Evolutionary conservation across 2,888 invertebrate species (phyloP).

Genomic region (Elegia similella): DNA sequence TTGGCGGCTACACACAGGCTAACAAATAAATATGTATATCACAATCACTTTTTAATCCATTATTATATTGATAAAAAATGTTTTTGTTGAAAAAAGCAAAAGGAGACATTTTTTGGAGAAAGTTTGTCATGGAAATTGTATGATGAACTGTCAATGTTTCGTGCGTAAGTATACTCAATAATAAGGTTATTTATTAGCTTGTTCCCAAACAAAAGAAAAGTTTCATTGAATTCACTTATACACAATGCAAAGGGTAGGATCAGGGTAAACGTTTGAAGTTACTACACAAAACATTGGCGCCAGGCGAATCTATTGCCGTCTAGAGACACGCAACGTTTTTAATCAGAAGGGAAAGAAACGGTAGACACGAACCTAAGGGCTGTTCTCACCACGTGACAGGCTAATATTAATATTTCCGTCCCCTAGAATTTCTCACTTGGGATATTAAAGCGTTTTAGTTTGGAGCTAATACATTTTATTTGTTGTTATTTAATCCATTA

Average conservation of each 20-base stretch:
- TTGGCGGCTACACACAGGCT: too few relatives aligned
- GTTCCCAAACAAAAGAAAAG: constrained; percentile 1
- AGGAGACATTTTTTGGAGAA: too few relatives aligned
- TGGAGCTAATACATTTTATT: background rate
- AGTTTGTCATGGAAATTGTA: background rate
- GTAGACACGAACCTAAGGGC: constrained; percentile 17
- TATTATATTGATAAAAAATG: too few relatives aligned
- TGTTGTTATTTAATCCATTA: background rate
- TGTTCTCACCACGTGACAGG: constrained; percentile 16
- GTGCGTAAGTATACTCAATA: background rate
- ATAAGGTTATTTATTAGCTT: background rate
- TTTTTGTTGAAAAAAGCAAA: too few relatives aligned
- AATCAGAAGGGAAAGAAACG: constrained; percentile 28
- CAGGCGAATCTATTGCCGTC: constrained; percentile 30
- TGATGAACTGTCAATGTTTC: background rate
- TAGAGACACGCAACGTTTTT: constrained; percentile 31
- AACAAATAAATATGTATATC: too few relatives aligned
- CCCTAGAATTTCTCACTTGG: background rate
- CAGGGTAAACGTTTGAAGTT: constrained; percentile 19
- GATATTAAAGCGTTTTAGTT: background rate
- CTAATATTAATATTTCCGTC: constrained; percentile 16
- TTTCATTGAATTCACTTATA: background rate
- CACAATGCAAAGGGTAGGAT: constrained; percentile 12
- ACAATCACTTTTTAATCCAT: too few relatives aligned
- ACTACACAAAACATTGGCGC: constrained; percentile 32